These are phyloP conservation scores for Sceloporus undulatus DNA, from an alignment of 2,113 vertebrate species.

Conservation along the genomic window DNA sequence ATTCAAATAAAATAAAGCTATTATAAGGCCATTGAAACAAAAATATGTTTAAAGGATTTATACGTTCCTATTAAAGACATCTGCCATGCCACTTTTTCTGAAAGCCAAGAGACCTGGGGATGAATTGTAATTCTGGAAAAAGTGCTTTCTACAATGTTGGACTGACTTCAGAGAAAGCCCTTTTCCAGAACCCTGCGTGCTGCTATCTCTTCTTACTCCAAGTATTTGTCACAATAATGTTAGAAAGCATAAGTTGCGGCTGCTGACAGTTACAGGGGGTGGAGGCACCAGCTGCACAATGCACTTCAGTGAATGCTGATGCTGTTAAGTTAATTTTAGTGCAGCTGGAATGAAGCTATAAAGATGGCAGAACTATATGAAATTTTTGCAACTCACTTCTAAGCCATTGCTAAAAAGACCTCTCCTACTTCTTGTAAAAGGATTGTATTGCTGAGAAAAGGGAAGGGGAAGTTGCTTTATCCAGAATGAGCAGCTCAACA, in stretches of 20 bases:
- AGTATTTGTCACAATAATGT: not conserved
- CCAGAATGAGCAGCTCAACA: not conserved
- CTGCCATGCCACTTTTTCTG: not conserved
- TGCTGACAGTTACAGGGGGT: not conserved
- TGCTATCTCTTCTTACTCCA: not conserved
- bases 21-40: not conserved
- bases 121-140: not conserved
- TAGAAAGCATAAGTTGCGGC: not conserved
- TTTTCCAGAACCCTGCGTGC: not conserved
- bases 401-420: not conserved
- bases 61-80: not conserved
- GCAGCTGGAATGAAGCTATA: conserved; percentile 15
- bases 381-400: conserved; percentile 15
- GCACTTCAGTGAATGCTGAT: conserved; percentile 9
- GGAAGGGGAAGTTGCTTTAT: not conserved
- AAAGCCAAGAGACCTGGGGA: not conserved
- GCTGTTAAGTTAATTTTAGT: conserved; percentile 15
- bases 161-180: not conserved
- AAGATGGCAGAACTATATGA: conserved; percentile 7
- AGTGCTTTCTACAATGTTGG: not conserved
- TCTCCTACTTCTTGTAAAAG: not conserved
- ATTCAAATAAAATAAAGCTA: too few relatives aligned
- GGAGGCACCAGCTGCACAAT: not conserved
- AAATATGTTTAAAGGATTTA: not conserved
- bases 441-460: not conserved